Evolutionary conservation across 2,888 invertebrate genomes (phyloP).

Genomic region (Cryptus armator): DNA sequence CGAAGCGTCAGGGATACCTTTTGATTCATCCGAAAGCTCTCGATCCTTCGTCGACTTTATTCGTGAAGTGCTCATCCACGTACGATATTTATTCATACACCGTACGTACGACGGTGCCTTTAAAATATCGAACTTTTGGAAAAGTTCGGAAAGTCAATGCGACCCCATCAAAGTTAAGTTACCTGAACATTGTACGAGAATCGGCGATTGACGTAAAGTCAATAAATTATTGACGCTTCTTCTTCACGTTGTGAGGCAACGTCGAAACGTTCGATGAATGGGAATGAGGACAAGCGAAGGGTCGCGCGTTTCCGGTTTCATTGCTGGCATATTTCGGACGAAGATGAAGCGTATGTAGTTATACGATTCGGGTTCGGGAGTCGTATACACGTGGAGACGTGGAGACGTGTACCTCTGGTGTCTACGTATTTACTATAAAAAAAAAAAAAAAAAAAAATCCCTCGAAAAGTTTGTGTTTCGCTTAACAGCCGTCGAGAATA

Average conservation of each 20-base stretch:
- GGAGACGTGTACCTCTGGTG: not conserved
- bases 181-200: conserved; percentile 51
- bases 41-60: conserved; percentile 4
- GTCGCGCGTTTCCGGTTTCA: conserved; percentile 46
- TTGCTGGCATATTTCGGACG: conserved; percentile 10
- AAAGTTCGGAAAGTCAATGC: conserved; percentile 1
- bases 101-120: not conserved
- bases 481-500: not conserved
- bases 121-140: not conserved
- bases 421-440: not conserved
- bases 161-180: conserved; percentile 4
- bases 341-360: not conserved
- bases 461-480: not conserved
- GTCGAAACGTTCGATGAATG: conserved; percentile 53
- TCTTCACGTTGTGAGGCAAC: not conserved
- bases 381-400: not conserved
- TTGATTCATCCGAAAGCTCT: not conserved
- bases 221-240: conserved; percentile 64
- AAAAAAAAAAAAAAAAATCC: not conserved
- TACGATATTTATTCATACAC: conserved; percentile 31
- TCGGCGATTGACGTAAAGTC: conserved; percentile 63
- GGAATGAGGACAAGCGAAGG: conserved; percentile 38
- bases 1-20: not conserved
- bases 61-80: not conserved
- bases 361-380: not conserved